Conservation (phyloP, 2,797 vertebrate species). For the Chlorospingus semifuscus region DNA sequence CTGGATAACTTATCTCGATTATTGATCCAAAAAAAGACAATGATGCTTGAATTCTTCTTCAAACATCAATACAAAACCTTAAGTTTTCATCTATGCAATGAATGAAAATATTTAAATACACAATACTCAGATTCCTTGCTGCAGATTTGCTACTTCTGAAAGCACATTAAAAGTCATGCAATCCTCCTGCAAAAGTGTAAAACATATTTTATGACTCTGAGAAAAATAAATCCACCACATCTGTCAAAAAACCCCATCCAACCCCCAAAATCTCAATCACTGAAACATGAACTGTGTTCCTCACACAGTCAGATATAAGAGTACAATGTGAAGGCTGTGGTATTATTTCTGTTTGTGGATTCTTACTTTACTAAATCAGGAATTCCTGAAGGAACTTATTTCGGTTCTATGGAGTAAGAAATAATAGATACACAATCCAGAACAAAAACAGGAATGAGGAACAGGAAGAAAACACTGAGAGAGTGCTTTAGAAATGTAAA, state of each 20-base stretch:
- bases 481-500: background rate
- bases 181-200: background rate
- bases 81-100: background rate
- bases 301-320: background rate
- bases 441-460: background rate
- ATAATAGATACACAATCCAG: background rate
- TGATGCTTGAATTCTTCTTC: background rate
- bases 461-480: background rate
- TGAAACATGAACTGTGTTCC: background rate
- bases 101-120: background rate
- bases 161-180: background rate
- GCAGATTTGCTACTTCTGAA: background rate
- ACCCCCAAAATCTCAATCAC: background rate
- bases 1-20: background rate
- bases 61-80: background rate
- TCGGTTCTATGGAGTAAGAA: background rate
- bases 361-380: background rate
- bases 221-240: background rate
- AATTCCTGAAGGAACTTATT: background rate
- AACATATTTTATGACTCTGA: background rate
- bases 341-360: background rate
- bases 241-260: background rate
- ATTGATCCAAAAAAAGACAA: background rate
- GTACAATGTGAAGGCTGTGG: background rate
- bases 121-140: background rate